Conservation (phyloP, 2,797 vertebrate genomes). For the Phrynocephalus guinanensis region DNA sequence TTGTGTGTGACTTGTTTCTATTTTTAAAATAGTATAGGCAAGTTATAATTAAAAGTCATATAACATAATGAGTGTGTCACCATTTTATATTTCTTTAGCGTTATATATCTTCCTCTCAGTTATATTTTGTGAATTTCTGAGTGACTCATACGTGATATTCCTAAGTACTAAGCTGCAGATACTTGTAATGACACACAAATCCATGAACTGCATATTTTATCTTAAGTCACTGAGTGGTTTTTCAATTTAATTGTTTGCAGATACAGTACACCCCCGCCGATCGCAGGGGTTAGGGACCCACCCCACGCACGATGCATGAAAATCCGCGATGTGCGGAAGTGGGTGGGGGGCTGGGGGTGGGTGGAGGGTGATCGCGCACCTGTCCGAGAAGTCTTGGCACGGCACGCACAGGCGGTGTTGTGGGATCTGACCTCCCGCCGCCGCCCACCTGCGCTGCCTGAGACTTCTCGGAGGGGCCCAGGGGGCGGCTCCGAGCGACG, state of each 20-base stretch:
- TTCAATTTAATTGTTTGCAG: neutral
- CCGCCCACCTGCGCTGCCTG: too few relatives aligned
- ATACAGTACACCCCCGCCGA: too few relatives aligned
- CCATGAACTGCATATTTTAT: neutral
- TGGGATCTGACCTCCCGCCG: too few relatives aligned
- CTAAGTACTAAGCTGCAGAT: neutral
- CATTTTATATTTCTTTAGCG: neutral
- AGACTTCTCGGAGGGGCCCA: too few relatives aligned
- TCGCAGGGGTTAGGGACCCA: too few relatives aligned
- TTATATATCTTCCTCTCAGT: neutral
- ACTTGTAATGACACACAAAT: neutral
- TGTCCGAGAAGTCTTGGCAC: too few relatives aligned
- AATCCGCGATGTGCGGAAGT: too few relatives aligned
- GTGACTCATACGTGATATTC: neutral
- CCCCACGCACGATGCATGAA: too few relatives aligned
- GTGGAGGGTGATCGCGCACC: too few relatives aligned
- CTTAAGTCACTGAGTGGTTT: neutral
- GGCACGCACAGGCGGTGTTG: too few relatives aligned
- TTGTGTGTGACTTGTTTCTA: neutral
- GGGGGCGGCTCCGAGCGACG: too few relatives aligned
- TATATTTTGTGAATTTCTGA: neutral
- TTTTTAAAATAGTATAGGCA: neutral
- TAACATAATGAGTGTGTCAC: neutral
- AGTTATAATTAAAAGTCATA: constrained; percentile 6
- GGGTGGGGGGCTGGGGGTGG: too few relatives aligned